Base-by-base conservation (phyloP, 2,797 vertebrate species). In the Micrastur ruficollis region DNA sequence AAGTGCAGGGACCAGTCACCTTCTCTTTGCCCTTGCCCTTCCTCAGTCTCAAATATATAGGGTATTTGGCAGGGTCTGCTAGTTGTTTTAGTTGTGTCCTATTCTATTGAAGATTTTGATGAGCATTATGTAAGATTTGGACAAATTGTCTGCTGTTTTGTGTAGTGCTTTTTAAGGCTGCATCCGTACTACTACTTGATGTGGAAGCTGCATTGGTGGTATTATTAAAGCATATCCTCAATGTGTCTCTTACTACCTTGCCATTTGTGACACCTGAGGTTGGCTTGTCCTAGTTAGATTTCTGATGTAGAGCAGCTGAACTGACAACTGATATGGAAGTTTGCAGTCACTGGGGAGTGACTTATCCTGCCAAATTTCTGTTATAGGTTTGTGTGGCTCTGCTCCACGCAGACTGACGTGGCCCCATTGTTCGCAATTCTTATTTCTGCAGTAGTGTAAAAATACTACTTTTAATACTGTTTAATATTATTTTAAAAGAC, bases 231-330 rank as follows among this genome's bases (percentile, higher is more conserved):
- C 34, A 13, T 8, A 47, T 53, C 81, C 81, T 92, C 76, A 72
- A 1, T 65, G 26, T 86, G 76, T 82, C 84, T 92, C 38, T 63
- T 58, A 31, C 2, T 76, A 34, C 92, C 40, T 73, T 55, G 55
- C 55, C 11, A 26, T n/a, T 87, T 0, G 0, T 66, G 38, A 40
- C 62, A 47, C 59, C 84, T 0, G 1, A 52, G 47, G 47, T 32
- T 89, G 58, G 26, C 18, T 42, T 59, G 42, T 66, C 53, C 81
- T 62, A 9, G 16, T 62, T 73, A 20, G 71, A 47, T 40, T 75
- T 72, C 32, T 82, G 70, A 63, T 53, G 70, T 9, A 38, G 49
- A 66, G 32, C 34, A 81, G 62, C 19, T 62, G 84, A 94, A 58
- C 32, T 96, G 78, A 47, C 73, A 92, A 7, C 50, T 89, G 46